A percentile compares a stretch with the other conserved stretches of the same genome.
phyloP scores from a whole-genome alignment of 2,888 invertebrate genomes.

The Dryocosmus kuriphilus region DNA sequence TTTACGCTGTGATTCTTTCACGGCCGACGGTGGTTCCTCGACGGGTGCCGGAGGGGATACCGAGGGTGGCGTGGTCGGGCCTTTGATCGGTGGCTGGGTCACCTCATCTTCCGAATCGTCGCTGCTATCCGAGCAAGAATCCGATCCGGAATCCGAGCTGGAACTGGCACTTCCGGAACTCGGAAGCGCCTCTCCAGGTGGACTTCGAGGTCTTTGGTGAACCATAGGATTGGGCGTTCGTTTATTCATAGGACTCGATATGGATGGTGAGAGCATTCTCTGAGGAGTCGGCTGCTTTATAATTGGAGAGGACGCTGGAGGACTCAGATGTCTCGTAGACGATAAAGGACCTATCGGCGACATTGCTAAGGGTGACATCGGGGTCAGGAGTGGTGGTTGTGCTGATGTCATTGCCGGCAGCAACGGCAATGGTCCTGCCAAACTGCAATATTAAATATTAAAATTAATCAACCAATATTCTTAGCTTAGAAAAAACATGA shows the following conservation, averaged over 20 bases:
- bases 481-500: no score
- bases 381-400: constrained; percentile 77
- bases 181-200: constrained; percentile 78
- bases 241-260: constrained; percentile 56
- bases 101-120: constrained; percentile 79
- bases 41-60: constrained; percentile 67
- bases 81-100: constrained; percentile 65
- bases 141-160: constrained; percentile 82
- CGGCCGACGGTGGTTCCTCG: constrained; percentile 70
- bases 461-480: no score
- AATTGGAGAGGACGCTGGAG: constrained; percentile 55
- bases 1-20: constrained; percentile 77
- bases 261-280: constrained; percentile 42
- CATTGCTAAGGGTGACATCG: constrained; percentile 77
- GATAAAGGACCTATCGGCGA: constrained; percentile 70
- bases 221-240: constrained; percentile 49
- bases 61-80: constrained; percentile 74
- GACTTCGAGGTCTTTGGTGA: constrained; percentile 73
- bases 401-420: constrained; percentile 71
- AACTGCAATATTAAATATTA: constrained; percentile 66
- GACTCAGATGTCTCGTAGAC: constrained; percentile 65
- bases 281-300: constrained; percentile 39
- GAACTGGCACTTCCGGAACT: constrained; percentile 80
- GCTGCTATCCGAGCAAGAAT: constrained; percentile 81
- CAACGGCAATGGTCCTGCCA: constrained; percentile 78